phyloP scores from a whole-genome alignment of 2,888 invertebrate species.

The Catocala fraxini region DNA sequence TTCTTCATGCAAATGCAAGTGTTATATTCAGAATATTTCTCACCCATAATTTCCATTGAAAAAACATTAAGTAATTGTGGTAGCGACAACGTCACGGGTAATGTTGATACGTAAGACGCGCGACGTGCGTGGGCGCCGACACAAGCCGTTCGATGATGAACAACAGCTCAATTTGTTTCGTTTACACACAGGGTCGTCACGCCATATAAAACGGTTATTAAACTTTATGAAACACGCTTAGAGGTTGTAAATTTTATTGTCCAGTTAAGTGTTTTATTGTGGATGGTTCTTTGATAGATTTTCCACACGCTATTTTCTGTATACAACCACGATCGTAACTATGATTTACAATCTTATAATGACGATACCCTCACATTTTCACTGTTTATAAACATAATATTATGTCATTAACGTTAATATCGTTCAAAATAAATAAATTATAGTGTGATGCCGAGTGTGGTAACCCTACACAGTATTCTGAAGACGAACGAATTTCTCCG shows the following conservation, averaged over 20 bases:
- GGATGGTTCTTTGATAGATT: not conserved
- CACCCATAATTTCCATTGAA: conserved; percentile 29
- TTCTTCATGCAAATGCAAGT: too few species aligned
- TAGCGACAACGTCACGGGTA: conserved; percentile 47
- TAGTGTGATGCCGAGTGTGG: not conserved
- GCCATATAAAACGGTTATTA: conserved; percentile 24
- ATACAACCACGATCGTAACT: not conserved
- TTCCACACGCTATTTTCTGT: not conserved
- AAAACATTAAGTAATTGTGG: conserved; percentile 44
- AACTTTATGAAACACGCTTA: conserved; percentile 24
- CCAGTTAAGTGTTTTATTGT: conserved; percentile 5
- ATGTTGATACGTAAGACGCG: conserved; percentile 21
- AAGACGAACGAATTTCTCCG: conserved; percentile 40
- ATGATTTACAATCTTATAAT: not conserved
- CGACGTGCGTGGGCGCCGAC: conserved; percentile 61
- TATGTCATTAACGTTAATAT: too few species aligned
- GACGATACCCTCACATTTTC: too few species aligned
- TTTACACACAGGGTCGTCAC: conserved; percentile 59
- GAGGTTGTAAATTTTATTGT: conserved; percentile 1
- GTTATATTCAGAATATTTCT: not conserved
- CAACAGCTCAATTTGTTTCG: conserved; percentile 72
- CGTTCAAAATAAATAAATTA: not conserved
- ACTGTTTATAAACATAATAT: too few species aligned
- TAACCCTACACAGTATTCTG: conserved; percentile 43
- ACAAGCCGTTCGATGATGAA: conserved; percentile 53